Evolutionary conservation across 2,113 vertebrate species (phyloP), one percentile per base, ranked within the genome.

Genomic region (Ailurus styani): DNA sequence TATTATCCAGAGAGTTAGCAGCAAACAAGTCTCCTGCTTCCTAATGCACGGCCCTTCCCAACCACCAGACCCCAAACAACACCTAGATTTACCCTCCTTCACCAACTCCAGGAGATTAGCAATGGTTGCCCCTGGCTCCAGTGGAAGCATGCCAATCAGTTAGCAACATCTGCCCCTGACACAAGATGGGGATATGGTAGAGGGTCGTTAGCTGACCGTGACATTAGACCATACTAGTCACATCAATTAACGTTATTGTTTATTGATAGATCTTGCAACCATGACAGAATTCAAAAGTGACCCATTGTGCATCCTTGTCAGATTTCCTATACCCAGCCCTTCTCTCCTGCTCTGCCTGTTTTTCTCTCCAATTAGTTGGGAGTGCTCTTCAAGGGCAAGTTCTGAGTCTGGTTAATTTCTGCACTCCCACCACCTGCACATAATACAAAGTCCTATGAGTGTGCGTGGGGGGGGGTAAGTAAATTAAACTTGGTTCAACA

Each of bases 31-130:
- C 79, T 62, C 75, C 54, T 68, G 11, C 18, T 17, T 64, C 66
- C 70, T 23, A 60, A 40, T 81, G 21, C 29, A 40, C 54, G 17
- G 37, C 40, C 2, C 3, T 82, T 45, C 68, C 40, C 60, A 42
- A 31, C 4, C 5, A n/a, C 54, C 34, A 31, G 3, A 40, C 27
- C 10, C 54, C 79, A 64, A 2, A 9, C 45, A 11, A 64, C 83
- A 60, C 84, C 50, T 23, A 54, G 12, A 72, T 21, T n/a, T 78
- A 37, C 20, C 72, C 11, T 73, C 37, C 23, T 21, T 3, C 29
- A 54, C 40, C 93, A 57, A 0, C 17, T 89, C n/a, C 25, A 40
- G 0, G 21, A 31, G 34, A 25, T 31, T 9, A 15, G 34, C 1
- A 0, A 29, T 6, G 1, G 17, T 47, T 12, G 20, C 18, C 52